Evolutionary conservation across 2,113 vertebrate species (phyloP).

Genomic region (Accipiter virgatus): DNA sequence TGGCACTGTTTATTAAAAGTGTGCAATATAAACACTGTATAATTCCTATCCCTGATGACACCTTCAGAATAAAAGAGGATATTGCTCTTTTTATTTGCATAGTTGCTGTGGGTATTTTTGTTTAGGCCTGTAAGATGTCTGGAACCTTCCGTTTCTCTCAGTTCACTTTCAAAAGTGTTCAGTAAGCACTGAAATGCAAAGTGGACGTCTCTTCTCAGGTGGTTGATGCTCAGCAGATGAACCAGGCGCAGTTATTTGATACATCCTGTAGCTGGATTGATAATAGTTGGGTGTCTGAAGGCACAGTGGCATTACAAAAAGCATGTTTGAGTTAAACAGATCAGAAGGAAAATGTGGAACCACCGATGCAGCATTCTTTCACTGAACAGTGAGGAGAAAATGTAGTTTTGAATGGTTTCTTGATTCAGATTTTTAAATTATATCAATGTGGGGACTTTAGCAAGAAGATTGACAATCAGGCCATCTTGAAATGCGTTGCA

Average conservation of each 20-base stretch:
- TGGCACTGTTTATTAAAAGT: neutral
- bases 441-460: neutral
- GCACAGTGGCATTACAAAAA: neutral
- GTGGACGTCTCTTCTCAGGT: neutral
- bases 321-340: neutral
- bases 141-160: neutral
- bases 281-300: neutral
- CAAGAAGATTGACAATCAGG: neutral
- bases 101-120: neutral
- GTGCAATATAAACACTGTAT: neutral
- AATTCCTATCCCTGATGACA: neutral
- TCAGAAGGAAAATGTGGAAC: neutral
- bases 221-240: neutral
- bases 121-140: neutral
- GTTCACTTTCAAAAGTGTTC: neutral
- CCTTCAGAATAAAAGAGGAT: neutral
- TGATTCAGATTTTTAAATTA: neutral
- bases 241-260: fast-evolving
- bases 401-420: neutral
- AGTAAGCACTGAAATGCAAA: neutral
- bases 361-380: neutral
- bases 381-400: neutral
- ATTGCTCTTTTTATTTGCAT: neutral
- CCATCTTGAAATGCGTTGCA: neutral
- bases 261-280: neutral